Percentiles rank a stretch among this genome's conserved stretches.
phyloP scores from a whole-genome alignment of 2,888 invertebrate genomes.

The Phlogophora meticulosa region DNA sequence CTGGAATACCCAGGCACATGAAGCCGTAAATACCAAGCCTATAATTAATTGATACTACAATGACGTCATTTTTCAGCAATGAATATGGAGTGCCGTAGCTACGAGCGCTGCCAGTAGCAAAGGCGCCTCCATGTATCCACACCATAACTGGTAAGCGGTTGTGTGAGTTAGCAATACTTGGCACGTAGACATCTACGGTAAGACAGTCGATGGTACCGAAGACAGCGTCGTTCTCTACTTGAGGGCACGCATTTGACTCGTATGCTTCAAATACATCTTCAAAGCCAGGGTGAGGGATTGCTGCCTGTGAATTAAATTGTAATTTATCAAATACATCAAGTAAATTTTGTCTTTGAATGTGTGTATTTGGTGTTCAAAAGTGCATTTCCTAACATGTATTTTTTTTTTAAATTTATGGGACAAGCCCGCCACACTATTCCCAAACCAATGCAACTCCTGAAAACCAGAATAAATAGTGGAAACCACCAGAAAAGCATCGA shows the following conservation, averaged over 20 bases:
- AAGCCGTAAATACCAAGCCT: constrained; percentile 68
- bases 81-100: background rate
- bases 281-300: constrained; percentile 58
- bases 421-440: no score
- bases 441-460: no score
- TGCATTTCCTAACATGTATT: no score
- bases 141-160: constrained; percentile 52
- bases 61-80: constrained; percentile 41
- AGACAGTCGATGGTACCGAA: constrained; percentile 63
- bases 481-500: no score
- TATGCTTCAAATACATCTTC: constrained; percentile 61
- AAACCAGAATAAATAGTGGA: no score
- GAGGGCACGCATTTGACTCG: constrained; percentile 61
- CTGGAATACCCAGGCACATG: constrained; percentile 62
- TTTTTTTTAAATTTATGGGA: no score
- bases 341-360: no score
- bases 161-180: constrained; percentile 46
- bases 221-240: constrained; percentile 24
- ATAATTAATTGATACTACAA: constrained; percentile 49
- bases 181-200: constrained; percentile 63
- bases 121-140: constrained; percentile 50
- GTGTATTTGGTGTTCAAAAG: no score
- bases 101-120: constrained; percentile 17
- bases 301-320: constrained; percentile 42
- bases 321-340: no score